These are phyloP conservation scores for Chironomus striatipennis DNA, from an alignment of 1,140 invertebrate species.

Conservation along the genomic window DNA sequence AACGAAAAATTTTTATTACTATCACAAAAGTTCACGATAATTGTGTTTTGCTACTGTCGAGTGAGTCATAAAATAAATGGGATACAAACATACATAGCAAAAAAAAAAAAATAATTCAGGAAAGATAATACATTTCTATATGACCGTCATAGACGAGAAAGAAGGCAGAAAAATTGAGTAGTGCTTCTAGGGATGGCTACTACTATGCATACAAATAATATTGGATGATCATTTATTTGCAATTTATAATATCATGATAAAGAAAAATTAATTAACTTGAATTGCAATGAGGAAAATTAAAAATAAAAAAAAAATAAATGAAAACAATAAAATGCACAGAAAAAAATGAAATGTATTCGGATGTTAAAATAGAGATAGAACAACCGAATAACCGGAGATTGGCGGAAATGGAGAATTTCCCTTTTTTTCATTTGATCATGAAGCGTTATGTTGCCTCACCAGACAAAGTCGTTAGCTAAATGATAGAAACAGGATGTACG, in stretches of 20 bases:
- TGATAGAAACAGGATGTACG: conserved; percentile 7
- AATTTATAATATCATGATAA: no score
- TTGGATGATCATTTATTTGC: no score
- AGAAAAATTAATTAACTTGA: no score
- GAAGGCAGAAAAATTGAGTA: neutral
- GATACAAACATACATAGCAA: conserved; percentile 1
- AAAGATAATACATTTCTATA: neutral
- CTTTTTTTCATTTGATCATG: conserved; percentile 1
- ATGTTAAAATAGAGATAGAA: neutral
- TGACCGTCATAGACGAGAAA: neutral
- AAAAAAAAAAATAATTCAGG: neutral
- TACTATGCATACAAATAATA: neutral
- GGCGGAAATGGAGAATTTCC: neutral
- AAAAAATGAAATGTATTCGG: neutral
- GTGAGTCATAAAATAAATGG: conserved; percentile 13
- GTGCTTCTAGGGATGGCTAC: neutral
- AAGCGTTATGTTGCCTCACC: neutral
- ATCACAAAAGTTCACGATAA: conserved; percentile 13
- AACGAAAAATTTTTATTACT: conserved; percentile 15
- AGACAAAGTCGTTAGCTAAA: conserved; percentile 13
- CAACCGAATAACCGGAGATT: neutral
- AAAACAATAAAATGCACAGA: neutral
- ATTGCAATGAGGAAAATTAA: no score
- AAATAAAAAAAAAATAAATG: no score
- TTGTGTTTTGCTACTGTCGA: conserved; percentile 12